Base-by-base conservation (phyloP, 2,888 invertebrate species). In the Yponomeuta malinellus region DNA sequence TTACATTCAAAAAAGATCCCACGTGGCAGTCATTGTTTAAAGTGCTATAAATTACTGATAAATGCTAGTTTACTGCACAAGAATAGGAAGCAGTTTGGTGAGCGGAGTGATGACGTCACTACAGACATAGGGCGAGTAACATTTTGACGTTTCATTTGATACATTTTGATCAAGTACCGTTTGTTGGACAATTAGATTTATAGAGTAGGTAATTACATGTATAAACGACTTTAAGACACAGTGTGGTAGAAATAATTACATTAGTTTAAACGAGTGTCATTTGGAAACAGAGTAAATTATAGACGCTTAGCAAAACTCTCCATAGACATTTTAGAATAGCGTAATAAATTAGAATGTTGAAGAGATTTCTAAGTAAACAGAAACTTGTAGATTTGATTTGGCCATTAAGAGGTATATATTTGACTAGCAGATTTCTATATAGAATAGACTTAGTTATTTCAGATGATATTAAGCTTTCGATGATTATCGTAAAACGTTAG, bases 51-150 rank as follows among this genome's bases (percentile, higher is more conserved):
- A 59, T 15, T 59, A 59, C 52, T 65, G 52, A 48, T 68, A 68
- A 68, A 68, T 68, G 29, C 10, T 68, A 68, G 85, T 89, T 88
- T 80, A 82, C 71, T 70, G 71, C 73, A 74, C 75, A 73, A 78
- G 81, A 87, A 85, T 86, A 86, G 79, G 81, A 79, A 83, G 83
- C 86, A 82, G 85, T 84, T 79, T 77, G 85, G 82, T 82, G 86
- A 81, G 83, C 80, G 84, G 82, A 86, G 85, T 80, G 77, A 59
- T 78, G 86, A 82, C 85, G 83, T 79, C 89, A 77, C 86, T 81
- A 77, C 90, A 83, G 75, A 78, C 81, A 81, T 90, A 90, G 90
- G 91, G 92, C 92, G 91, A 92, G 92, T 92, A 92, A 92, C 78
- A 87, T 89, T 87, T 82, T 80, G 82, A 86, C 85, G 85, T 82